These are phyloP conservation scores for Pocota personata DNA, from an alignment of 2,888 invertebrate genomes.

Conservation along the genomic window DNA sequence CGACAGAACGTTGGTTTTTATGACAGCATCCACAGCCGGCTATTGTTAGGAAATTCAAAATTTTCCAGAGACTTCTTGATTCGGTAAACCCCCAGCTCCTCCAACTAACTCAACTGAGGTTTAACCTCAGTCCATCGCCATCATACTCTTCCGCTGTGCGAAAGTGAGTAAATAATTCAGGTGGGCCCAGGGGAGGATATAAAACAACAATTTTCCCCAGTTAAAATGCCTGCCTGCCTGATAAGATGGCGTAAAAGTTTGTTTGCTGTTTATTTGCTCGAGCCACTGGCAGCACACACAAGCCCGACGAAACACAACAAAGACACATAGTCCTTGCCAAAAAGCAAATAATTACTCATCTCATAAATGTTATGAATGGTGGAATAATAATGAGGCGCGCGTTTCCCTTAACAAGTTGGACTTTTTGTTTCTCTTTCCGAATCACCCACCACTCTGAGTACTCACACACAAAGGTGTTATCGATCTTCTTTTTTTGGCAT, in stretches of 20 bases:
- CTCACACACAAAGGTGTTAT: conserved; percentile 59
- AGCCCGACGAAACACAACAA: conserved; percentile 25
- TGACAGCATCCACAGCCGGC: conserved; percentile 21
- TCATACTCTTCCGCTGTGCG: neutral
- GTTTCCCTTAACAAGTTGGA: conserved; percentile 43
- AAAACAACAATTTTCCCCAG: conserved; percentile 34
- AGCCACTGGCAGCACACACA: conserved; percentile 11
- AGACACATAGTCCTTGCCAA: conserved; percentile 58
- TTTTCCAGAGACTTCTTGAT: conserved; percentile 2
- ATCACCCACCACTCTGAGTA: conserved; percentile 10
- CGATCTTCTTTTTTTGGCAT: conserved; percentile 34
- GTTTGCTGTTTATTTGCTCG: conserved; percentile 52
- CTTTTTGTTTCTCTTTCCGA: conserved; percentile 22
- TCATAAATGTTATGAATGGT: conserved; percentile 67
- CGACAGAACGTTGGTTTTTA: conserved; percentile 4
- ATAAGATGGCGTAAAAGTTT: conserved; percentile 59
- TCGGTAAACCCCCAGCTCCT: conserved; percentile 2
- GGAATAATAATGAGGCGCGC: conserved; percentile 63
- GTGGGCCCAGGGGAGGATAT: conserved; percentile 10
- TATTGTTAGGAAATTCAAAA: conserved; percentile 32
- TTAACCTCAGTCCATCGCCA: neutral
- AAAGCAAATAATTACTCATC: conserved; percentile 70
- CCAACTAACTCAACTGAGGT: conserved; percentile 21
- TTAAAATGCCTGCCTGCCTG: conserved; percentile 28
- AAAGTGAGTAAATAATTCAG: conserved; percentile 21